Evolutionary conservation across 1,140 invertebrate species (phyloP), one percentile per base, ranked within the genome.

Genomic region (Coboldia fuscipes): DNA sequence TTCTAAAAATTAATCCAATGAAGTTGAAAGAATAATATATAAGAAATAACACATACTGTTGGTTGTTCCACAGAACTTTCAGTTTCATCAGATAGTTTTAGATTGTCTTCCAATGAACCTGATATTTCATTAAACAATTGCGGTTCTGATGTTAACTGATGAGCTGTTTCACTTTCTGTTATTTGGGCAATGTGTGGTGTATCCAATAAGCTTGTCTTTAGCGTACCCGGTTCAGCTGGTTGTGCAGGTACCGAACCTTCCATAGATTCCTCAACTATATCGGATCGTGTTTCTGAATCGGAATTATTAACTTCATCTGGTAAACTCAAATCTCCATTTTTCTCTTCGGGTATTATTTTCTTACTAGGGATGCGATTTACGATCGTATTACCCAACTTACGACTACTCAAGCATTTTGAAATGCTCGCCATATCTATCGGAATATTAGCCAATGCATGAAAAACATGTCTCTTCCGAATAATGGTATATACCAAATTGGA

Each of bases 401-500:
- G 68, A 35, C 68, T 72, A 38, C 68, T 77, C 14, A 90, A 56
- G 3, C 82, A 83, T 46, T 83, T 81, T 15, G 77, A 72, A 45
- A 97, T 96, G 33, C 82, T 75, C 9, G 68, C 66, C 49, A 85
- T 78, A 54, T 98, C 94, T 32, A 80, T 83, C 3, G 92, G 88
- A 35, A 99, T 60, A 63, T 96, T 98, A 10, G 90, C 88, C 40
- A 99, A 61, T 36, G 83, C 71, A 61, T 98, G 92, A 59, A 99
- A 99, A 31, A 97, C 88, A 53, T 90, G 82, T 17, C 94, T 66
- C 54, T 99, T 98, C 27, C 93, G 69, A 44, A 99, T 98, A 39
- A 99, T 97, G 4, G 92, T 97, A 58, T 99, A 99, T 17, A 98
- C 86, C 37, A 98, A 63, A 67, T 97, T 97, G 13, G 89, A 89